phyloP scores from a whole-genome alignment of 1,140 invertebrate genomes.

The Phymastichus coffea region DNA sequence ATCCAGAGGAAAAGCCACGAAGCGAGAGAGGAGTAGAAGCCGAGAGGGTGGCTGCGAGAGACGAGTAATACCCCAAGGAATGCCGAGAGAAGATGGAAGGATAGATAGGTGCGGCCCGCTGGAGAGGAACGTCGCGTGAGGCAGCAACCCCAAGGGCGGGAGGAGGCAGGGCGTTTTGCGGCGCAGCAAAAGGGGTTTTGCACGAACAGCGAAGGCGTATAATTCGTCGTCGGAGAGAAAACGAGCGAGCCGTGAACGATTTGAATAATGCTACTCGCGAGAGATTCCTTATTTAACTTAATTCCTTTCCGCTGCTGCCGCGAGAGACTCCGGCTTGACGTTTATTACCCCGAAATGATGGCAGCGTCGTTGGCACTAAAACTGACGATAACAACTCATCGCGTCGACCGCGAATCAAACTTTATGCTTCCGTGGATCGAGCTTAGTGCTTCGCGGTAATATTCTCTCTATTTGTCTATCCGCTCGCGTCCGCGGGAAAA shows the following conservation, averaged over 20 bases:
- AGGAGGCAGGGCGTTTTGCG: too few species aligned
- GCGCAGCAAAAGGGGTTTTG: too few species aligned
- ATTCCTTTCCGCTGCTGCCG: too few species aligned
- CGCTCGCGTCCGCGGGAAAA: conserved; percentile 33
- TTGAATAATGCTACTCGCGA: conserved; percentile 22
- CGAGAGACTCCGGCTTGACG: conserved; percentile 8
- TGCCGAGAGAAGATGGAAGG: conserved; percentile 51
- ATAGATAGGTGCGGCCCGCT: conserved; percentile 36
- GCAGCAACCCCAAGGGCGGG: too few species aligned
- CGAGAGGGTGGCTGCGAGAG: background rate
- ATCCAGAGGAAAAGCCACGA: too few species aligned
- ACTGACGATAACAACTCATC: too few species aligned
- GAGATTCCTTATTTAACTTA: conserved; percentile 19
- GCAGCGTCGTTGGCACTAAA: too few species aligned
- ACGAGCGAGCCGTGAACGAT: conserved; percentile 21
- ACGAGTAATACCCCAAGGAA: conserved; percentile 55
- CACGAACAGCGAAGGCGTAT: too few species aligned
- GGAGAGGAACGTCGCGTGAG: conserved; percentile 20
- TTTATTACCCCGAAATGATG: background rate
- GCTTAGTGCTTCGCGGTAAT: conserved; percentile 39
- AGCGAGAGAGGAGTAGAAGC: background rate
- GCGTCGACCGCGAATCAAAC: too few species aligned
- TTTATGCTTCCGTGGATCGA: too few species aligned
- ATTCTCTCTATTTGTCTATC: conserved; percentile 41
- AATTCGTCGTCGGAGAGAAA: conserved; percentile 15